phyloP scores from a whole-genome alignment of 1,140 invertebrate genomes.

The Aphidius gifuensis region DNA sequence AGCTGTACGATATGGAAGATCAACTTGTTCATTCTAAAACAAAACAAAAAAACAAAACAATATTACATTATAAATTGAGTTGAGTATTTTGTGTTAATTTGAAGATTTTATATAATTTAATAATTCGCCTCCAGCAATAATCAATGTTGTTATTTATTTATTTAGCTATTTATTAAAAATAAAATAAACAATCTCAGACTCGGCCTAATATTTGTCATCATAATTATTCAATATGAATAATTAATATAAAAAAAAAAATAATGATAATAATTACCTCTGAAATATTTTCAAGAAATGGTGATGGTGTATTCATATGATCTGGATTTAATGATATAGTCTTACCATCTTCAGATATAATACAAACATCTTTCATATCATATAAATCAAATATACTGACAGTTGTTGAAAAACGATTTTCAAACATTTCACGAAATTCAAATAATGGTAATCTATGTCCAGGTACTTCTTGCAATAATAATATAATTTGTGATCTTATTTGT shows the following conservation, averaged over 20 bases:
- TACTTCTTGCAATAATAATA: constrained; percentile 66
- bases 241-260: neutral
- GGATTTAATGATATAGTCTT: constrained; percentile 66
- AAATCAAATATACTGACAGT: constrained; percentile 78
- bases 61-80: neutral
- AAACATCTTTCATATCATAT: constrained; percentile 75
- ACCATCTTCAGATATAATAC: constrained; percentile 72
- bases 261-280: constrained; percentile 40
- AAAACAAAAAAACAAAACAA: constrained; percentile 62
- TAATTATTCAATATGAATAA: constrained; percentile 46
- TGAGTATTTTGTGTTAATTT: neutral
- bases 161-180: too few species aligned
- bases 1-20: constrained; percentile 63
- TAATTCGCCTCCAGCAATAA: constrained; percentile 41
- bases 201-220: constrained; percentile 38
- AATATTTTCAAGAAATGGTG: constrained; percentile 52
- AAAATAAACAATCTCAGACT: constrained; percentile 34
- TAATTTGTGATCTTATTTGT: constrained; percentile 64
- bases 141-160: constrained; percentile 32
- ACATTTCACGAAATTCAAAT: constrained; percentile 82
- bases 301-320: constrained; percentile 58
- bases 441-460: constrained; percentile 74
- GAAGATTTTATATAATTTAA: neutral
- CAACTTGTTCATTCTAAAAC: constrained; percentile 53
- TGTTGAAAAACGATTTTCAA: constrained; percentile 76